Base-by-base conservation (phyloP, 2,888 invertebrate genomes). In the Ochropacha duplaris region DNA sequence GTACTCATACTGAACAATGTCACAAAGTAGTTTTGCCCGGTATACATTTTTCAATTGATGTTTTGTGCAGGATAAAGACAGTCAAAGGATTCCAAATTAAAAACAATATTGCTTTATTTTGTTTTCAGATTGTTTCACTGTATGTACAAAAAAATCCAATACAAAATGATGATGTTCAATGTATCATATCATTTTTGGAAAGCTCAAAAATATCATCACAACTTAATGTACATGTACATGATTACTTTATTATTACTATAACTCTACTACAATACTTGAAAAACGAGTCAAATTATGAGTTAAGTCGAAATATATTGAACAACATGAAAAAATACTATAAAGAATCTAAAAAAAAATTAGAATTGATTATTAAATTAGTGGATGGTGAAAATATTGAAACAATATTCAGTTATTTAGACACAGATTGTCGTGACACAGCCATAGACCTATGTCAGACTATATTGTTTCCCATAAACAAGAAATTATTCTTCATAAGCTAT, bases 261-360 rank as follows among this genome's bases (percentile, higher is more conserved):
- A 85, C 79, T 9, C 59, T 91, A 58, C 69, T 92, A 2, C 81
- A 88, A 66, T 74, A 76, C 36, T 61, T 91, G 44, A 78, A 74
- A 60, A 71, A 65, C 19, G 64, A 79, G 8, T 70, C 74, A 26
- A 64, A 39, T 3, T 75, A 78, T 50, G 54, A 62, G 1, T 55
- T 77, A 2, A 72, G 77, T 60, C 64, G 81, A 56, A 83, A 71
- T 70, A 66, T 91, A 44, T 64, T 92, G 1, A 79, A 69, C 28
- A 84, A 83, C 39, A 64, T 88, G 0, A 59, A 77, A 4, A 86
- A 84, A 64, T 86, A 84, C 61, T 89, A 90, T 61, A 87, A 78
- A 62, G 87, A 88, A 39, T 86, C 84, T 4, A 92, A 89, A 56
- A 91, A 85, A 56, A 92, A 92, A 69, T 62, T 89, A 2, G 90